A percentile compares a stretch with the other conserved stretches of the same genome.
Evolutionary conservation across 2,888 invertebrate genomes (phyloP).

Genomic region (Harpagoxenus sublaevis): DNA sequence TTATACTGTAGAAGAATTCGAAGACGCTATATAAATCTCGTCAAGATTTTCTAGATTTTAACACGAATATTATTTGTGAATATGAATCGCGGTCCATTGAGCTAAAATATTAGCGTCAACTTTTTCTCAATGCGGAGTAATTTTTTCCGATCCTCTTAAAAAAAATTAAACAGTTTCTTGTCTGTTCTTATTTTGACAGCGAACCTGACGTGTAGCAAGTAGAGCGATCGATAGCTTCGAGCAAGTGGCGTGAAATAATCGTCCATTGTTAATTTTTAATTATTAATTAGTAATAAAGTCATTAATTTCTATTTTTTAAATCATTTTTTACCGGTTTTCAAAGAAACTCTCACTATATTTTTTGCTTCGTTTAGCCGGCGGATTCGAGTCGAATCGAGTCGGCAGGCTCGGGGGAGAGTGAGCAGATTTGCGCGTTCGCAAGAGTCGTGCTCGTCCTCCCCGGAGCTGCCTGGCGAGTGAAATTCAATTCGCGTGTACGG

Average conservation of each 20-base stretch:
- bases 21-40: neutral
- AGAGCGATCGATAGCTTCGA: neutral
- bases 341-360: neutral
- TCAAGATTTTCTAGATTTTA: too few species aligned
- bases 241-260: neutral
- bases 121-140: neutral
- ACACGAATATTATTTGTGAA: neutral
- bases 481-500: constrained; percentile 56
- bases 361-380: neutral
- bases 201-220: neutral
- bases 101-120: neutral
- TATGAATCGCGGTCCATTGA: neutral
- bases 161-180: neutral
- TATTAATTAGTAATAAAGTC: neutral
- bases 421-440: constrained; percentile 4
- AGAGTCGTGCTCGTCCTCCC: neutral
- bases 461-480: constrained; percentile 40
- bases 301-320: neutral
- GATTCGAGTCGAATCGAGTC: neutral
- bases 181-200: neutral
- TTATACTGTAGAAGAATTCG: neutral
- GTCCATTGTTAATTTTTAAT: neutral
- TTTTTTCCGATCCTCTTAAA: neutral
- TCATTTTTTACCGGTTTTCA: neutral
- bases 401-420: neutral